phyloP scores from a whole-genome alignment of 2,888 invertebrate genomes.

The Chrysolina oricalcia region DNA sequence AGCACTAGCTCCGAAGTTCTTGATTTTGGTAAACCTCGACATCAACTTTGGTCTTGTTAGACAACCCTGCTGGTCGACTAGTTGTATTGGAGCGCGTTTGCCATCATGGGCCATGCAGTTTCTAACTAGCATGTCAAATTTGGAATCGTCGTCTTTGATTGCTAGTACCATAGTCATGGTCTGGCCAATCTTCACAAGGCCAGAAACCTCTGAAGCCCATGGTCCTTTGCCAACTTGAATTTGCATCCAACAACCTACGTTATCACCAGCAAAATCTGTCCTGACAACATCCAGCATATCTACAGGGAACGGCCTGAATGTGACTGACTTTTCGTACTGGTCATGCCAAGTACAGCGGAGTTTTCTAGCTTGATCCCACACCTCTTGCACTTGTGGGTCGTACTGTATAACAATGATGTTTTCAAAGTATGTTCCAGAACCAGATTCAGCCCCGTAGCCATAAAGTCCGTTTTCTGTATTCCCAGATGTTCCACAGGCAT shows the following conservation, averaged over 20 bases:
- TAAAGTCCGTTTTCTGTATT: slow-evolving; percentile 92
- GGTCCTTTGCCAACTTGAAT: slow-evolving; percentile 95
- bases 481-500: slow-evolving; percentile 93
- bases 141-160: slow-evolving; percentile 95
- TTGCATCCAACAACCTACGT: slow-evolving; percentile 98
- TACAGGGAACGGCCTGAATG: slow-evolving; percentile 94
- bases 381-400: slow-evolving; percentile 94
- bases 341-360: slow-evolving; percentile 96
- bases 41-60: slow-evolving; percentile 93
- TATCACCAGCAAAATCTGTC: slow-evolving; percentile 95
- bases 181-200: slow-evolving; percentile 94
- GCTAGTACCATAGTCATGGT: slow-evolving; percentile 98
- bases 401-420: slow-evolving; percentile 94
- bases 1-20: slow-evolving; percentile 94
- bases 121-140: slow-evolving; percentile 95
- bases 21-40: slow-evolving; percentile 95
- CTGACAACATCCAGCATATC: slow-evolving; percentile 96
- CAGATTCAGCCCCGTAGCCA: slow-evolving; percentile 90
- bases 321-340: slow-evolving; percentile 95
- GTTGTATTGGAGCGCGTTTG: slow-evolving; percentile 92
- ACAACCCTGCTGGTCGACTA: slow-evolving; percentile 94
- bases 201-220: slow-evolving; percentile 96
- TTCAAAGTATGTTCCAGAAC: slow-evolving; percentile 94
- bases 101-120: slow-evolving; percentile 97
- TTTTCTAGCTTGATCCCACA: slow-evolving; percentile 96